Percentiles rank a stretch among this genome's conserved stretches.
These are phyloP conservation scores for Falco concolor DNA, from an alignment of 2,797 vertebrate species.

Conservation along the genomic window DNA sequence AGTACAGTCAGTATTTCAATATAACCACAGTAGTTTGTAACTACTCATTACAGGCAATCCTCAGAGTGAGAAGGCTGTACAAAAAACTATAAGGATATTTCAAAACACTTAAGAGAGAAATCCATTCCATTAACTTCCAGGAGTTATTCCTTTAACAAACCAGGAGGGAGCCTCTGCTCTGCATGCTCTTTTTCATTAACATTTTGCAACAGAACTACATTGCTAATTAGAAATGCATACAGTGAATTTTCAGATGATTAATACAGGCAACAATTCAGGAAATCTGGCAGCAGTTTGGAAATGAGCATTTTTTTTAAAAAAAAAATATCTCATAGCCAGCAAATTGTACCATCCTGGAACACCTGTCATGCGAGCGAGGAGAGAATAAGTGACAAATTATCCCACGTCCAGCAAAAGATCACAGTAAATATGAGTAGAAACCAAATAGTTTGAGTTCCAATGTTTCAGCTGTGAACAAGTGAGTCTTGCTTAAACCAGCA, in stretches of 20 bases:
- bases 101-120: neutral
- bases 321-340: neutral
- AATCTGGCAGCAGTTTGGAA: neutral
- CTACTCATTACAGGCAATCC: neutral
- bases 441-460: neutral
- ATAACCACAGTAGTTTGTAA: neutral
- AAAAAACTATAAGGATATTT: neutral
- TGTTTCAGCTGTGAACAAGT: neutral
- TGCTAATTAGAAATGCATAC: neutral
- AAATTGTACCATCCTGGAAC: neutral
- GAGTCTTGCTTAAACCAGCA: neutral
- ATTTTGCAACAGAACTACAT: neutral
- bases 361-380: neutral
- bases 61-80: neutral
- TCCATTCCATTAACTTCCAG: neutral
- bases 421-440: accelerated
- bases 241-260: neutral
- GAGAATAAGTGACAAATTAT: neutral
- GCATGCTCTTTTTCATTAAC: neutral
- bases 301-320: neutral
- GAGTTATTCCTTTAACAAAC: neutral
- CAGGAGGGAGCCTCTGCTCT: neutral
- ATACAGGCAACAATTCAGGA: neutral
- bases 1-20: accelerated
- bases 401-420: neutral